Base-by-base conservation (phyloP, 2,888 invertebrate species). In the Notodonta dromedarius region DNA sequence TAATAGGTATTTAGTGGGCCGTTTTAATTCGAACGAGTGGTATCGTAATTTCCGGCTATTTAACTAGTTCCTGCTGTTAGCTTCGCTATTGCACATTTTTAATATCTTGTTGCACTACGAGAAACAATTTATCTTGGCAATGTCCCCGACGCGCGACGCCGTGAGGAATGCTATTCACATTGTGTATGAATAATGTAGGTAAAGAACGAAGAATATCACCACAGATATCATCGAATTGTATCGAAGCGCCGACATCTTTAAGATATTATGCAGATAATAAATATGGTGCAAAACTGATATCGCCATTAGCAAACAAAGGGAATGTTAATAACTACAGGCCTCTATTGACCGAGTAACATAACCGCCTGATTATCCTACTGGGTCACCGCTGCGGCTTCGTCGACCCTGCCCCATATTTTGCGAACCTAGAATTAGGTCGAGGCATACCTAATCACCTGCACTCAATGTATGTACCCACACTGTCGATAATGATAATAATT, bases 391-490 rank as follows among this genome's bases (percentile, higher is more conserved):
- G 64, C 62, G 65, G 68, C 77, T 67, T 78, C 78, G 73, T 73
- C 77, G 82, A 69, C 90, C 90, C 88, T 90, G 90, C 76, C 87
- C 88, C 70, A 85, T 85, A 80, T 88, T 77, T 70, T 64, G 57
- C 72, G 69, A 68, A 68, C 68, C 67, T 78, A 77, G 73, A 84
- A 80, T 80, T 73, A 64, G 85, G 85, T 79, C 85, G 70, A 75
- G 70, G 58, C 59, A 63, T 67, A 24, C 24, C 24, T 24, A 76
- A 77, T 75, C 73, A 78, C 77, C 72, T 78, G 73, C 78, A 71
- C 68, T 68, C 71, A 71, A 71, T 73, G 68, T 66, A 60, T 68
- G 72, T 68, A 66, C n/a, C n/a, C n/a, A n/a, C 59, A 50, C 57
- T 62, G 58, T 65, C 71, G 78, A 81, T 80, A 77, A 71, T 69